Conservation (phyloP, 2,797 vertebrate species). For the Chaetophractus vellerosus region DNA sequence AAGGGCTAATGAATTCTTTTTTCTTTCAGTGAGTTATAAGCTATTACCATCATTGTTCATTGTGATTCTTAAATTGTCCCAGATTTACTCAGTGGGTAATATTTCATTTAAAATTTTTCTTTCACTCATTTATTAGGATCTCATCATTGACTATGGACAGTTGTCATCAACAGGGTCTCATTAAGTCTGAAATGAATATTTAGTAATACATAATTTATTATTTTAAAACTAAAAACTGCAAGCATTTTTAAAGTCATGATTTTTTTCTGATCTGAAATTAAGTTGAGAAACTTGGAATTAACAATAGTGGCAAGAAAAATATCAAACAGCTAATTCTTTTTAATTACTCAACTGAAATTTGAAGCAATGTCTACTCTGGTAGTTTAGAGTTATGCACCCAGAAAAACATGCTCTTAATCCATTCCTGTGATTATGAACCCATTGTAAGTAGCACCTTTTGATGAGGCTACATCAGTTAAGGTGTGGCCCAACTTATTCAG, state of each 20-base stretch:
- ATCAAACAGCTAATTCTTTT: slow-evolving; percentile 31
- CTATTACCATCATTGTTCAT: slow-evolving; percentile 11
- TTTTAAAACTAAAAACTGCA: background rate
- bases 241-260: background rate
- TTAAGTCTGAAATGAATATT: background rate
- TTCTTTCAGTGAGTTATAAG: background rate
- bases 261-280: slow-evolving; percentile 58
- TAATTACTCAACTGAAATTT: slow-evolving; percentile 10
- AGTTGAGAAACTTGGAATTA: slow-evolving; percentile 4
- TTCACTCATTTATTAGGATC: background rate
- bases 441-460: no score
- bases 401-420: no score
- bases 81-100: background rate
- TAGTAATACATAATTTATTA: background rate
- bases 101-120: slow-evolving; percentile 14
- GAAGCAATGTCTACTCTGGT: background rate
- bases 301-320: background rate
- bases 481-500: no score
- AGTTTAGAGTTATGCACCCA: no score
- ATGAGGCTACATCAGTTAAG: no score
- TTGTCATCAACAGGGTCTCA: background rate
- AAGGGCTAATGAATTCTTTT: background rate
- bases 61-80: background rate
- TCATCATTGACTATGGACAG: background rate
- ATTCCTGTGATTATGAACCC: no score